Conservation (phyloP, 2,888 invertebrate genomes). For the Apantesis nais region DNA sequence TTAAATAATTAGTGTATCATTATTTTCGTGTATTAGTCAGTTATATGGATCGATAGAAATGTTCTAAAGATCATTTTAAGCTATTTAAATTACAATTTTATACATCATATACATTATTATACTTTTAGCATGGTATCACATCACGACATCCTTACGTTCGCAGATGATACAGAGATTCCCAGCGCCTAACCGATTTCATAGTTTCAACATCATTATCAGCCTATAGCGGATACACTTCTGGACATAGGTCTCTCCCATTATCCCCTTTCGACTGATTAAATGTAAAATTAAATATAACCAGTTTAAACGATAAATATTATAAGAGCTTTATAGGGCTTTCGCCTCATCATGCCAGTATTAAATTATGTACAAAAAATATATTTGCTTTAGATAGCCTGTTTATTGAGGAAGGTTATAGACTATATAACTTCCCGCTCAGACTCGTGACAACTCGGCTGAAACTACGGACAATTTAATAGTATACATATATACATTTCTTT, state of each 20-base stretch:
- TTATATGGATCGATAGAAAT: no score
- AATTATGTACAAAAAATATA: background rate
- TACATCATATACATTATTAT: background rate
- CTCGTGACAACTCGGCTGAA: background rate
- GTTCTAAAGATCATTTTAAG: background rate
- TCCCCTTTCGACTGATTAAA: no score
- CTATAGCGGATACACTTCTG: no score
- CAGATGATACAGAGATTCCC: background rate
- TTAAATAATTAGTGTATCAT: no score
- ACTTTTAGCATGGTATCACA: background rate
- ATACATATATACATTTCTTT: background rate
- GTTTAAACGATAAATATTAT: background rate
- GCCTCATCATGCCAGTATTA: background rate
- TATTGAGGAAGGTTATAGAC: background rate
- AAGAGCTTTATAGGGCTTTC: background rate
- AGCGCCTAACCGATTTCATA: background rate
- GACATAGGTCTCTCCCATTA: no score
- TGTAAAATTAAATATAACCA: no score
- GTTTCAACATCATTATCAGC: no score
- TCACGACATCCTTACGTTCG: background rate
- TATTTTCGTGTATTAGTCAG: no score
- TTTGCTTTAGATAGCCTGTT: background rate
- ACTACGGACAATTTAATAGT: background rate
- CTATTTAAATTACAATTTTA: background rate
- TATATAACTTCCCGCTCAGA: background rate